Percentiles rank a stretch among this genome's conserved stretches.
These are phyloP conservation scores for Agonum fuliginosum DNA, from an alignment of 2,888 invertebrate genomes.

Conservation along the genomic window DNA sequence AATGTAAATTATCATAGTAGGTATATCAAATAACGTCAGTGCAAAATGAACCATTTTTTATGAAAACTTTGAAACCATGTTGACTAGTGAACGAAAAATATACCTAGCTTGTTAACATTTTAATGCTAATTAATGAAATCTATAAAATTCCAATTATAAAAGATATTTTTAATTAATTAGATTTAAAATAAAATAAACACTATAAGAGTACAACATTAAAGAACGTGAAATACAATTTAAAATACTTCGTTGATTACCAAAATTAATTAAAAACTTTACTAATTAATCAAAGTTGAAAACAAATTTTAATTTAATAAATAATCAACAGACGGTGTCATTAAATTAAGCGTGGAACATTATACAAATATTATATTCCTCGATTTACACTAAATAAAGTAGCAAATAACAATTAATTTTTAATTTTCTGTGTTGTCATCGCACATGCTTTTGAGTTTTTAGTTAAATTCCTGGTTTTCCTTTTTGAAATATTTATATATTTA, in stretches of 20 bases:
- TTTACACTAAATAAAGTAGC: not conserved
- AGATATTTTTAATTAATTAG: constrained; percentile 1
- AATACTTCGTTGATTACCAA: constrained; percentile 12
- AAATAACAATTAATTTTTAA: not conserved
- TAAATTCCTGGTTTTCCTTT: constrained; percentile 12
- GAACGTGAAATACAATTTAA: constrained; percentile 1
- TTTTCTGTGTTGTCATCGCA: not conserved
- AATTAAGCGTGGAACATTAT: not conserved
- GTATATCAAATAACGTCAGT: not conserved
- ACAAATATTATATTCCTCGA: too few species aligned
- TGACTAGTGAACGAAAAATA: not conserved
- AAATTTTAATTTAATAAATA: constrained; percentile 32
- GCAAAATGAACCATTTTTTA: too few species aligned
- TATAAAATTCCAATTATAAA: not conserved
- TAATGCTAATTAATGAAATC: not conserved
- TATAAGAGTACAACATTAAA: not conserved
- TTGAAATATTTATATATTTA: constrained; percentile 42
- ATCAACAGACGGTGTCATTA: not conserved
- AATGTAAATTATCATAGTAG: constrained; percentile 1
- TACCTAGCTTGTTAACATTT: not conserved
- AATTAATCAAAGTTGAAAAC: constrained; percentile 24
- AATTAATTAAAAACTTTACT: constrained; percentile 44
- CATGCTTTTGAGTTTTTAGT: constrained; percentile 4
- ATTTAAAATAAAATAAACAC: not conserved
- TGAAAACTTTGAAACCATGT: too few species aligned